Conservation (phyloP, 2,797 vertebrate species). For the Gambusia yucatana region DNA sequence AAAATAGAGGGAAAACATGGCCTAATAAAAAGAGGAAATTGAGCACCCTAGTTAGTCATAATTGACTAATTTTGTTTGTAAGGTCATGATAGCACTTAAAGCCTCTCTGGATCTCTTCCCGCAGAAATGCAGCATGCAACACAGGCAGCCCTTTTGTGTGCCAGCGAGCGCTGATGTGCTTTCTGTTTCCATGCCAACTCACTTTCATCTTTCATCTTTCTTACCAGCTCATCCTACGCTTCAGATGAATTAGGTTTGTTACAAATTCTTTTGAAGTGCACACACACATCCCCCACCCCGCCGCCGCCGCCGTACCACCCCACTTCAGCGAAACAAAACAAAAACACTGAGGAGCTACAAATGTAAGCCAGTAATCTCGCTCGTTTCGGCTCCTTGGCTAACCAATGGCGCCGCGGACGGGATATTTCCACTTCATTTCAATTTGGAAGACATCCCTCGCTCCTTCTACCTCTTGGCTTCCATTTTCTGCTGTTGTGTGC, state of each 20-base stretch:
- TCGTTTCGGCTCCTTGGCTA: conserved; percentile 78
- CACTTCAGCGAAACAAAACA: conserved; percentile 86
- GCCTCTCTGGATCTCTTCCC: conserved; percentile 80
- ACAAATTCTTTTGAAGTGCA: conserved; percentile 89
- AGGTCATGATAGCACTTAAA: conserved; percentile 85
- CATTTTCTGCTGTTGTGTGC: conserved; percentile 75
- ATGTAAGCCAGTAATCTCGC: conserved; percentile 83
- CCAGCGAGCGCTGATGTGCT: conserved; percentile 84
- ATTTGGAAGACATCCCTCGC: conserved; percentile 78
- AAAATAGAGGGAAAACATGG: conserved; percentile 61
- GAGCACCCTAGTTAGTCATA: conserved; percentile 82
- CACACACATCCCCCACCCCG: conserved; percentile 49
- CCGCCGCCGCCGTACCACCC: conserved; percentile 62
- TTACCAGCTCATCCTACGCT: conserved; percentile 89
- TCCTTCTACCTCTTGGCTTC: conserved; percentile 78
- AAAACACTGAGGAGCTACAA: conserved; percentile 78
- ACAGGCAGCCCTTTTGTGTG: conserved; percentile 84
- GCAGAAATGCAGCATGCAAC: conserved; percentile 78
- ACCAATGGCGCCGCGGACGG: conserved; percentile 78
- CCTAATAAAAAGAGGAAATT: conserved; percentile 75
- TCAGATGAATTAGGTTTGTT: conserved; percentile 90
- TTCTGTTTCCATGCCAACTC: conserved; percentile 90
- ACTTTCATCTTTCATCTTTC: conserved; percentile 91
- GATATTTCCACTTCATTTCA: conserved; percentile 84
- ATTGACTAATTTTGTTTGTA: conserved; percentile 85